A percentile compares a stretch with the other conserved stretches of the same genome.
Conservation (phyloP, 2,113 vertebrate species). For the Pangasianodon gigas region DNA sequence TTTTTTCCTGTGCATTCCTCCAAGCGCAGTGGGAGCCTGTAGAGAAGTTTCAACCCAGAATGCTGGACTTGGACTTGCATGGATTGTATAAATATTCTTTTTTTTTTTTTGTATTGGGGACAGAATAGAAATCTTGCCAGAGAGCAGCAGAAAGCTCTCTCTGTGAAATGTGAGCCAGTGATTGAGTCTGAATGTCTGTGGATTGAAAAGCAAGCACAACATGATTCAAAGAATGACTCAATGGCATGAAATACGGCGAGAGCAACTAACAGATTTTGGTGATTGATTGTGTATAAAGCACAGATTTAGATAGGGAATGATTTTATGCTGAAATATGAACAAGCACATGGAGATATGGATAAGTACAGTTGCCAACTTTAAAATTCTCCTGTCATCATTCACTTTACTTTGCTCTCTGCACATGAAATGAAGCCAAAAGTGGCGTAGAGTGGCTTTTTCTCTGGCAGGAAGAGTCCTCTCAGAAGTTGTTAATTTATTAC, state of each 20-base stretch:
- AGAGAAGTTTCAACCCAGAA: slow-evolving; percentile 66
- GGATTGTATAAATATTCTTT: background rate
- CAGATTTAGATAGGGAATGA: background rate
- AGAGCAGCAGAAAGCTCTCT: slow-evolving; percentile 20
- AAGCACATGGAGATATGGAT: slow-evolving; percentile 3
- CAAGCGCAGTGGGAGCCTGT: slow-evolving; percentile 56
- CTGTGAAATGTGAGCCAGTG: slow-evolving; percentile 24
- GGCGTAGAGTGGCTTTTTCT: slow-evolving; percentile 43
- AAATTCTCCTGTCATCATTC: slow-evolving; percentile 34
- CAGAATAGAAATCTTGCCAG: slow-evolving; percentile 24
- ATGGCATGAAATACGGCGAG: slow-evolving; percentile 20
- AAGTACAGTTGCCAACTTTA: slow-evolving; percentile 27
- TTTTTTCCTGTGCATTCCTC: slow-evolving; percentile 61
- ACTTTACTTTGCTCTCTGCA: slow-evolving; percentile 57
- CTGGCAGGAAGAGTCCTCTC: slow-evolving; percentile 68
- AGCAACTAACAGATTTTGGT: slow-evolving; percentile 24
- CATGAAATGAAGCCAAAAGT: slow-evolving; percentile 50
- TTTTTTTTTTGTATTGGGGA: background rate
- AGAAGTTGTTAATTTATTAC: slow-evolving; percentile 79
- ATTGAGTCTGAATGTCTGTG: slow-evolving; percentile 22
- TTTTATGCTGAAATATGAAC: slow-evolving; percentile 29
- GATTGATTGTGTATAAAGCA: slow-evolving; percentile 25
- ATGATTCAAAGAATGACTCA: slow-evolving; percentile 28
- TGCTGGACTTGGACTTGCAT: slow-evolving; percentile 9
- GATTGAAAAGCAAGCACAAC: background rate